A percentile compares a stretch with the other conserved stretches of the same genome.
Conservation (phyloP, 2,888 invertebrate genomes). For the Clepsis dumicolana region DNA sequence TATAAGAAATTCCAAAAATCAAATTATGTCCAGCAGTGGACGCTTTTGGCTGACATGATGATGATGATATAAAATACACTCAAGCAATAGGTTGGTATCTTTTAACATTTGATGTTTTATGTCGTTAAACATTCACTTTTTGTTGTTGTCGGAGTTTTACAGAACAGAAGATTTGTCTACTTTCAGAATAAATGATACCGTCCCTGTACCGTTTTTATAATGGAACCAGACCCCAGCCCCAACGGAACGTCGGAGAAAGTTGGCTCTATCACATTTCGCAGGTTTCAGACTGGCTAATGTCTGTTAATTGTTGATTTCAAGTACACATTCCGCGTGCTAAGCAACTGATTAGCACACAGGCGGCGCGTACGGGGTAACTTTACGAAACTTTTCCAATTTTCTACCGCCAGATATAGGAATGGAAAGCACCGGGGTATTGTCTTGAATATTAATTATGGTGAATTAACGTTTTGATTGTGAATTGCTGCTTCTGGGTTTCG, state of each 20-base stretch:
- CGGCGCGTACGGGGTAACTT: slow-evolving; percentile 62
- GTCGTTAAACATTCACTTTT: too few species aligned
- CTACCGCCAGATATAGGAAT: slow-evolving; percentile 49
- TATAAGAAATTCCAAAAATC: too few species aligned
- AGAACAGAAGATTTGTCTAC: not conserved
- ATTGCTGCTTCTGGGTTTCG: slow-evolving; percentile 16
- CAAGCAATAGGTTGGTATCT: too few species aligned
- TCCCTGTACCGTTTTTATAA: slow-evolving; percentile 42
- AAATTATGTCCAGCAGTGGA: too few species aligned
- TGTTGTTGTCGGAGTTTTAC: too few species aligned
- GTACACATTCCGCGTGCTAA: slow-evolving; percentile 64
- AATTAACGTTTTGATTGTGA: slow-evolving; percentile 7
- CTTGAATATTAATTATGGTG: slow-evolving; percentile 35
- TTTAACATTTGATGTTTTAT: too few species aligned
- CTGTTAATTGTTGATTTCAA: slow-evolving; percentile 72
- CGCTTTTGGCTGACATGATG: too few species aligned
- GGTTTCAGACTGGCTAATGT: slow-evolving; percentile 66
- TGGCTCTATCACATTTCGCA: slow-evolving; percentile 63
- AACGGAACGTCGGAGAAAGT: slow-evolving; percentile 65
- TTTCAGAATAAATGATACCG: not conserved
- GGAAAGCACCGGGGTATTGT: slow-evolving; percentile 32
- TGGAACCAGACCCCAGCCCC: slow-evolving; percentile 58
- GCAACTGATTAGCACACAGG: slow-evolving; percentile 72
- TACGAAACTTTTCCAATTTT: slow-evolving; percentile 80
- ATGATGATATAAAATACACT: too few species aligned